Percentiles rank a stretch among this genome's conserved stretches.
These are phyloP conservation scores for Tragelaphus imberbis DNA, from an alignment of 2,113 vertebrate species.

Conservation along the genomic window DNA sequence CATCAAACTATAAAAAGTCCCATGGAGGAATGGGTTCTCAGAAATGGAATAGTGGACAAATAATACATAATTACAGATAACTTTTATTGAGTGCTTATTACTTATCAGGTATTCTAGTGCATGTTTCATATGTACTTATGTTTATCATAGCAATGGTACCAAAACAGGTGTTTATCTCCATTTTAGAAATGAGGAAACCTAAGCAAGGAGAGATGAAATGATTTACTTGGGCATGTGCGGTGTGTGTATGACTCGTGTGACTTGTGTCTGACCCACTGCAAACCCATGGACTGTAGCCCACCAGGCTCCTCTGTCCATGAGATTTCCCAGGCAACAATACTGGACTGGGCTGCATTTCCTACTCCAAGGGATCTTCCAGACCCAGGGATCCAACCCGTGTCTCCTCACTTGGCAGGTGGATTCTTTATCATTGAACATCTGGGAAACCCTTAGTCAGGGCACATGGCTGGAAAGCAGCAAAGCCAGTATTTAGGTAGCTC, in stretches of 20 bases:
- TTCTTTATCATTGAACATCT: background rate
- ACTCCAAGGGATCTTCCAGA: background rate
- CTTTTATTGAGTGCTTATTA: background rate
- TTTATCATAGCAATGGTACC: background rate
- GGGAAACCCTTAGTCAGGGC: background rate
- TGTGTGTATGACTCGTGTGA: background rate
- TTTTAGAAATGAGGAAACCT: background rate
- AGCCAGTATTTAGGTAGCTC: background rate
- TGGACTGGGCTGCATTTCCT: background rate
- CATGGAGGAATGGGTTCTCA: background rate
- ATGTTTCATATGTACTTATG: background rate
- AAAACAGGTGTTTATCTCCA: background rate
- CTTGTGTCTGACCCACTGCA: background rate
- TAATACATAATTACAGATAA: background rate
- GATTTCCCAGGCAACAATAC: background rate
- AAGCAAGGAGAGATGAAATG: background rate
- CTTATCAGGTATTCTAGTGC: background rate
- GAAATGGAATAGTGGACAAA: background rate
- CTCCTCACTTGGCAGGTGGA: background rate
- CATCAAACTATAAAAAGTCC: background rate
- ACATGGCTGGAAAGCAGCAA: background rate
- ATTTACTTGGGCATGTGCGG: background rate
- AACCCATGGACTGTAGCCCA: background rate
- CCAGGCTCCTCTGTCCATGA: background rate
- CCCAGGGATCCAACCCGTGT: background rate